A percentile compares a stretch with the other conserved stretches of the same genome.
These are phyloP conservation scores for Rotaria magnacalcarata DNA, from an alignment of 2,888 invertebrate genomes.

Conservation along the genomic window DNA sequence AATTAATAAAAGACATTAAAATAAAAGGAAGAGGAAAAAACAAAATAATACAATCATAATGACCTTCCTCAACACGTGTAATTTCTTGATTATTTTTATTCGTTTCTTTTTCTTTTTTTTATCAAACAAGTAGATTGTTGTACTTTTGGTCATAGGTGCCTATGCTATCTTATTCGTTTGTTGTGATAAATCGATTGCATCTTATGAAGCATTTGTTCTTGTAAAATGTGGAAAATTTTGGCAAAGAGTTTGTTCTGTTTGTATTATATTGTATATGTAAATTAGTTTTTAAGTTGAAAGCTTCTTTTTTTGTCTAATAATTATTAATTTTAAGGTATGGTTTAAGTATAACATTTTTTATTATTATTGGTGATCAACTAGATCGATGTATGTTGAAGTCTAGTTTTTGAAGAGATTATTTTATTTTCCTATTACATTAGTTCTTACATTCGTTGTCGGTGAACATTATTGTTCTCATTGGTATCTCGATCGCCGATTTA, in stretches of 20 bases:
- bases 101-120: neutral
- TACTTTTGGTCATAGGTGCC: constrained; percentile 16
- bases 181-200: neutral
- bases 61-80: too few relatives aligned
- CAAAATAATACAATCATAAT: too few relatives aligned
- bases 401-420: neutral
- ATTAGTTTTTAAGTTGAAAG: neutral
- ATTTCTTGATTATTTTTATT: too few relatives aligned
- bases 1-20: neutral
- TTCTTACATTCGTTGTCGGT: constrained; percentile 60
- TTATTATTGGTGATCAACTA: constrained; percentile 67
- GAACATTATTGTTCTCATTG: constrained; percentile 63
- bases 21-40: too few relatives aligned
- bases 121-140: neutral
- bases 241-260: constrained; percentile 57
- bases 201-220: constrained; percentile 51
- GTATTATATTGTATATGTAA: constrained; percentile 63
- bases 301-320: neutral
- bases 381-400: constrained; percentile 62
- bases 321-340: constrained; percentile 59
- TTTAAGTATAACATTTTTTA: constrained; percentile 66
- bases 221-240: constrained; percentile 58
- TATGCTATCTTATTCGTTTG: constrained; percentile 25
- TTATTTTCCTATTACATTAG: constrained; percentile 51
- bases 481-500: constrained; percentile 63